Conservation (phyloP, 2,888 invertebrate genomes). For the Acheta domesticus region DNA sequence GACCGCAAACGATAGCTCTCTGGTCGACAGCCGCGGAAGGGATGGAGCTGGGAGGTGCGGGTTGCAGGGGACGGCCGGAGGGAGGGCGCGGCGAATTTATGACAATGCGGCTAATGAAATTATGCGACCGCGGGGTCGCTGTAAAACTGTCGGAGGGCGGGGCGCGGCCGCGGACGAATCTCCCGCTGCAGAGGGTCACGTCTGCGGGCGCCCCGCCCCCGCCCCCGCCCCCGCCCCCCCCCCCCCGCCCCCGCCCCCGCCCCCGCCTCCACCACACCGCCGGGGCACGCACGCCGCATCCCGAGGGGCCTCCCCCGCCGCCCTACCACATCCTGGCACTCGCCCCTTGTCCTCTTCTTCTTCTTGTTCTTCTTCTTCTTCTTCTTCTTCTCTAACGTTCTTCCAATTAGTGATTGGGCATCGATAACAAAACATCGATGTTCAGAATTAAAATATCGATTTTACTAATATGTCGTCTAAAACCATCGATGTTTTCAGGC, state of each 20-base stretch:
- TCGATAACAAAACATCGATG: too few species aligned
- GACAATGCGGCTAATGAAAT: neutral
- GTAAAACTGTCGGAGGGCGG: conserved; percentile 5
- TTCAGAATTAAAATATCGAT: too few species aligned
- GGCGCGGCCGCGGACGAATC: neutral
- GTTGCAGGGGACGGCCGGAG: neutral
- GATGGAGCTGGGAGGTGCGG: neutral
- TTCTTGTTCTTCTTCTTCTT: too few species aligned
- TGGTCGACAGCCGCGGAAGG: neutral
- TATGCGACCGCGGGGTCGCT: neutral
- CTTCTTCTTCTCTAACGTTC: too few species aligned
- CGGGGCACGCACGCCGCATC: neutral
- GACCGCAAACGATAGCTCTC: too few species aligned
- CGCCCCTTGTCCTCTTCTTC: too few species aligned
- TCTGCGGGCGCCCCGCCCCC: neutral
- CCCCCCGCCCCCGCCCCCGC: neutral
- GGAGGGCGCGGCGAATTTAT: neutral
- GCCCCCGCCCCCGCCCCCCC: neutral
- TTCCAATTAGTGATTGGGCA: too few species aligned
- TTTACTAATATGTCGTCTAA: too few species aligned
- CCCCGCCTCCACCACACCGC: neutral
- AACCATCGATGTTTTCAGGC: too few species aligned
- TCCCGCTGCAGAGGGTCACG: neutral
- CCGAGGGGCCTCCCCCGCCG: neutral
- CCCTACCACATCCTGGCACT: neutral